Evolutionary conservation across 2,113 vertebrate species (phyloP), one percentile per base, ranked within the genome.

Genomic region (Aspidoscelis tigris): DNA sequence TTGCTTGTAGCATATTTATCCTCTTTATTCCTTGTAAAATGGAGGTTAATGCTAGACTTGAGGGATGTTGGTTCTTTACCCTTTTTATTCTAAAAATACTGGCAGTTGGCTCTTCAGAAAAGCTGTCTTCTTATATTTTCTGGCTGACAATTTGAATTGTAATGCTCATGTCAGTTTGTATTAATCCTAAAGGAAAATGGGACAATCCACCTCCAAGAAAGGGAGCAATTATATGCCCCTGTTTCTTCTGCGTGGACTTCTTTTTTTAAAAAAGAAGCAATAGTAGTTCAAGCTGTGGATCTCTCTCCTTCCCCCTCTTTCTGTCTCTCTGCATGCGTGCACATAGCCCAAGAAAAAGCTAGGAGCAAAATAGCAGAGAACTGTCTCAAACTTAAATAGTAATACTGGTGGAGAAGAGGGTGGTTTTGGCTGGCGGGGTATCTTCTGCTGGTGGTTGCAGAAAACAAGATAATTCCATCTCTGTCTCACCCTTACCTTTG

Each of bases 111-210:
- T 89, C 88, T 93, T 89, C 88, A 91, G 88, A 86, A 89, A 88
- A 91, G 14, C 84, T 94, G 87, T 90, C 92, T 75, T 82, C 81
- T 84, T 88, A 2, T n/a, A 89, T 95, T 94, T 95, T 90, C 89
- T 87, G 33, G 86, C 41, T 90, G 90, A 92, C 86, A 76, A 70
- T 76, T 78, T 93, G 89, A 90, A 94, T 92, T 93, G 71, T 87
- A 94, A 21, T 88, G 83, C 85, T 91, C 81, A 14, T 14, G 89
- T 94, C 91, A 93, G 87, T 76, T 83, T 90, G 26, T 33, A 86
- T 93, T 91, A 85, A 68, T 85, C 4, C 24, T 20, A 85, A 58
- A 89, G 84, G 77, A 75, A 91, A 95, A 88, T 73, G 78, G 72
- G 85, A 90, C 50, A 44, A 80, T 89, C 80, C 76, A 93, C 85